Conservation (phyloP, 2,888 invertebrate species). For the Erebia ligea region DNA sequence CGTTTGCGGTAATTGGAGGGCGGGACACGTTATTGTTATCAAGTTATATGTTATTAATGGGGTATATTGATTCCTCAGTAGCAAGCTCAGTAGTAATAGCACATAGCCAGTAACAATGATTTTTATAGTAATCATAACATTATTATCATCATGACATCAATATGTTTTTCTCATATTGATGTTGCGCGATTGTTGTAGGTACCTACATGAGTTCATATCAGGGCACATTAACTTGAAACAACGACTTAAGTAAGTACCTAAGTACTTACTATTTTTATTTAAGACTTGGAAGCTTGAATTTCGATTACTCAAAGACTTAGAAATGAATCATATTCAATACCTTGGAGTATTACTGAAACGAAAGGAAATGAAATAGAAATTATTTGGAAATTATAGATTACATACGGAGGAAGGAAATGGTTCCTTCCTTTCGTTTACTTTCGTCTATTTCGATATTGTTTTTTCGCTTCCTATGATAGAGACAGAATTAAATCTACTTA, state of each 20-base stretch:
- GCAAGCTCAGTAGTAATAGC: too few relatives aligned
- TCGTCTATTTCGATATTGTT: constrained; percentile 1
- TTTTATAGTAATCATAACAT: too few relatives aligned
- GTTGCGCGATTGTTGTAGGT: too few relatives aligned
- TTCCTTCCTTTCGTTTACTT: constrained; percentile 13
- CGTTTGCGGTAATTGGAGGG: constrained; percentile 31
- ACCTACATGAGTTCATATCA: too few relatives aligned
- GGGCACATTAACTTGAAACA: too few relatives aligned
- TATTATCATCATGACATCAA: too few relatives aligned
- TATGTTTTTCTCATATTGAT: too few relatives aligned
- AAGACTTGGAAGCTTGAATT: too few relatives aligned
- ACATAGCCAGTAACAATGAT: not conserved
- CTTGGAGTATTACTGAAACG: not conserved
- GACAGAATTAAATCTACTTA: constrained; percentile 20
- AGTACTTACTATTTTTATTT: too few relatives aligned
- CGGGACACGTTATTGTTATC: constrained; percentile 24
- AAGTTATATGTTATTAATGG: constrained; percentile 11
- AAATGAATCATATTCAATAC: too few relatives aligned
- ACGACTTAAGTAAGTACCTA: too few relatives aligned
- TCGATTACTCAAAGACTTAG: too few relatives aligned
- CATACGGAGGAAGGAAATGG: not conserved
- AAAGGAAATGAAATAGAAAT: not conserved
- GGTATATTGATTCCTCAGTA: constrained; percentile 9
- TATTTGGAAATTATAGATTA: not conserved
- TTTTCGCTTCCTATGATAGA: not conserved